These are phyloP conservation scores for Ariopsis seemanni DNA, from an alignment of 2,113 vertebrate species.

Conservation along the genomic window DNA sequence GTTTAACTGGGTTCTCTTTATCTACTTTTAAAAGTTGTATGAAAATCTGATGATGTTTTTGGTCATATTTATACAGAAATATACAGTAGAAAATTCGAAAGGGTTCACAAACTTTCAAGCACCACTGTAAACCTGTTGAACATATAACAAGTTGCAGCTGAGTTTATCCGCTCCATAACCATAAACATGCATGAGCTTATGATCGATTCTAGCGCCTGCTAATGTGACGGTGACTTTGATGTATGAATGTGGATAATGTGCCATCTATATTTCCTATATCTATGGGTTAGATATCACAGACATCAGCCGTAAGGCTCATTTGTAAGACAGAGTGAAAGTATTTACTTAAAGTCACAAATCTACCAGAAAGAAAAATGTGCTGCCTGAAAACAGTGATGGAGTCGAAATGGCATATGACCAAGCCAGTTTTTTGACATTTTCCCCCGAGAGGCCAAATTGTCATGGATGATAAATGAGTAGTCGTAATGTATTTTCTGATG, in stretches of 20 bases:
- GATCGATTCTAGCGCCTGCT: background rate
- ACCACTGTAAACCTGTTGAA: background rate
- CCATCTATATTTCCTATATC: background rate
- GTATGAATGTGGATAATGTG: background rate
- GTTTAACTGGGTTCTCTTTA: no score
- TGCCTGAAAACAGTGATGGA: constrained; percentile 19
- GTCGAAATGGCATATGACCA: constrained; percentile 30
- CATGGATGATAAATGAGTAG: constrained; percentile 43
- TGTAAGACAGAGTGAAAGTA: constrained; percentile 10
- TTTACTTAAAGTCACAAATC: constrained; percentile 25
- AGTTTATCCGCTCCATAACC: background rate
- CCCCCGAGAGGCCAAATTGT: constrained; percentile 36
- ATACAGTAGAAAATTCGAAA: no score
- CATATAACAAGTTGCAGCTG: background rate
- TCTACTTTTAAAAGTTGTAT: no score
- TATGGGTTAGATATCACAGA: background rate
- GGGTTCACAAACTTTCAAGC: no score
- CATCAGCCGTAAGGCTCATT: background rate
- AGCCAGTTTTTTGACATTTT: constrained; percentile 31
- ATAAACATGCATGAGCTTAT: background rate
- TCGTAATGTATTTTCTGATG: constrained; percentile 20
- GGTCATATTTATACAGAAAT: no score
- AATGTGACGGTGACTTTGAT: background rate
- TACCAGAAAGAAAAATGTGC: constrained; percentile 19
- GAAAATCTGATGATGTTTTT: no score